phyloP scores from a whole-genome alignment of 2,797 vertebrate genomes.

The Margarornis squamiger region DNA sequence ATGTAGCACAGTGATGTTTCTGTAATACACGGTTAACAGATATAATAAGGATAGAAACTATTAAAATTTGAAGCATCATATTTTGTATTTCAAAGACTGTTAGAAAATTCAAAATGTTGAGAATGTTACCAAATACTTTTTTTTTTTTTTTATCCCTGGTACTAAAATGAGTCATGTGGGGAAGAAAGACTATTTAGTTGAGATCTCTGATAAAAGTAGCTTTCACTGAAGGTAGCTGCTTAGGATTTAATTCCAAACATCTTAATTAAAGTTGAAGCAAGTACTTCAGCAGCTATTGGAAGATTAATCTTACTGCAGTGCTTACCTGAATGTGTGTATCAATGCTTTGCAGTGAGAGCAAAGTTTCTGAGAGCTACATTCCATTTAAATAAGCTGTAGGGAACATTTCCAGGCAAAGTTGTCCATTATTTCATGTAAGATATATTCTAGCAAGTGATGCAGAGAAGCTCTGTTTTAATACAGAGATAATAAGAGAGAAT shows the following conservation, averaged over 20 bases:
- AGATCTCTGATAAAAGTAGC: not conserved
- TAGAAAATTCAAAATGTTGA: not conserved
- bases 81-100: not conserved
- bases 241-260: not conserved
- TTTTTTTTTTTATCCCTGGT: not conserved
- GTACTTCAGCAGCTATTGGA: not conserved
- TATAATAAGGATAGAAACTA: not conserved
- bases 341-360: not conserved
- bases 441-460: not conserved
- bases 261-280: not conserved
- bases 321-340: not conserved
- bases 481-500: not conserved
- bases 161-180: not conserved
- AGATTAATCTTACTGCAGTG: not conserved
- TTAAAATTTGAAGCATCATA: not conserved
- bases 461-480: not conserved
- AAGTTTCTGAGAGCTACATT: not conserved
- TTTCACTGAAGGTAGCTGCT: not conserved
- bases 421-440: rapidly evolving
- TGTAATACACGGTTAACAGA: not conserved
- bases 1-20: not conserved
- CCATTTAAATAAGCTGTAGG: not conserved
- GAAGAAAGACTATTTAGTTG: not conserved
- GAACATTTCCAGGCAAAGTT: not conserved
- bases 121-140: not conserved